phyloP scores from a whole-genome alignment of 35 echinoderm and acorn worm species.

The Holothuria glaberrima region DNA sequence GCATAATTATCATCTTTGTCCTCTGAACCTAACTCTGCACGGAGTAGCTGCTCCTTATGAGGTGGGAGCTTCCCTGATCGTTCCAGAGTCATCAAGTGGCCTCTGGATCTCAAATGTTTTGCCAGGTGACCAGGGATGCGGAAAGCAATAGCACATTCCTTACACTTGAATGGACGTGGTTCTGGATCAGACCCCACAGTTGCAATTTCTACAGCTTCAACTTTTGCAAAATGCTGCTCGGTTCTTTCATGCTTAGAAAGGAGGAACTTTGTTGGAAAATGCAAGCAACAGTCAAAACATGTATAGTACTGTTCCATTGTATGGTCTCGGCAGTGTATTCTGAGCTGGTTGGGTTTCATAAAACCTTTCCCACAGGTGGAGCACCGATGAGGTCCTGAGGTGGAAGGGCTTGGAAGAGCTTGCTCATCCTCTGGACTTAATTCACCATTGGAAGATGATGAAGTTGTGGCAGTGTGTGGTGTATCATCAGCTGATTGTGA shows the following conservation, averaged over 20 bases:
- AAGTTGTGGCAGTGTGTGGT: not conserved
- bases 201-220: constrained; percentile 93
- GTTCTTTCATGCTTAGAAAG: constrained; percentile 96
- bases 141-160: constrained; percentile 95
- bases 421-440: constrained; percentile 22
- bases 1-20: constrained; percentile 46
- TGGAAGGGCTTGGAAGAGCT: constrained; percentile 41
- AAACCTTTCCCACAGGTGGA: constrained; percentile 81
- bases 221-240: constrained; percentile 84
- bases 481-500: not conserved
- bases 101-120: constrained; percentile 89
- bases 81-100: constrained; percentile 90
- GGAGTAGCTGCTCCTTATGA: constrained; percentile 62
- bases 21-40: constrained; percentile 39
- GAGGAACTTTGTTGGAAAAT: constrained; percentile 76
- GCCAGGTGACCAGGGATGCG: constrained; percentile 96
- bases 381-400: constrained; percentile 81
- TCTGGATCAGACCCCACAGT: constrained; percentile 73
- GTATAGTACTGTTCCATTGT: constrained; percentile 70
- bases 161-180: constrained; percentile 97
- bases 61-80: constrained; percentile 74
- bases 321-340: constrained; percentile 90
- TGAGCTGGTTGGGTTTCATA: constrained; percentile 92
- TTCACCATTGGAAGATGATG: not conserved
- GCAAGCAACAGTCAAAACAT: constrained; percentile 83